A percentile compares a stretch with the other conserved stretches of the same genome.
Conservation (phyloP, 2,797 vertebrate genomes). For the Gymnodraco acuticeps region DNA sequence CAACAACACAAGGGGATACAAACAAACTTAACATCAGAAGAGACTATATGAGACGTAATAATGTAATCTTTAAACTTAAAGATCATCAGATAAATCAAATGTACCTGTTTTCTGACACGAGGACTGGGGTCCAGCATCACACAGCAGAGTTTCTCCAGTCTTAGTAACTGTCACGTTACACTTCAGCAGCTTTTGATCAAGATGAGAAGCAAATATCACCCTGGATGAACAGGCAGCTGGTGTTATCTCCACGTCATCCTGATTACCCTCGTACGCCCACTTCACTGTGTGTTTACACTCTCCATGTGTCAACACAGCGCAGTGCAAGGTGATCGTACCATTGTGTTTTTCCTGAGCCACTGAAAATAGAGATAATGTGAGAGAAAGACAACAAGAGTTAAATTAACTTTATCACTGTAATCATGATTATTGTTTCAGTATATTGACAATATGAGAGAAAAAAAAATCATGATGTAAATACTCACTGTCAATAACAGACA, state of each 20-base stretch:
- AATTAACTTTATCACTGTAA: neutral
- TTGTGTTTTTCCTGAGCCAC: neutral
- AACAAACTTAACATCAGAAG: no score
- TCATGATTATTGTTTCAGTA: neutral
- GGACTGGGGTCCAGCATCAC: no score
- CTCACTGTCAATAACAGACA: constrained; percentile 32
- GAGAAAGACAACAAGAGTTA: neutral
- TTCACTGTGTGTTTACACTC: no score
- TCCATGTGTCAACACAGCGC: no score
- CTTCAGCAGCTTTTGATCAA: neutral
- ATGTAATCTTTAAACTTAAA: no score
- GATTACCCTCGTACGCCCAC: no score
- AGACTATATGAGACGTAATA: no score
- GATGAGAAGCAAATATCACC: neutral
- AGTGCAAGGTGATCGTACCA: neutral
- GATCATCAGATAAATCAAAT: no score
- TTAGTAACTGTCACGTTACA: neutral
- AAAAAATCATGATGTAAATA: constrained; percentile 18
- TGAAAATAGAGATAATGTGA: neutral
- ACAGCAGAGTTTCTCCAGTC: no score
- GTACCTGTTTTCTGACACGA: no score
- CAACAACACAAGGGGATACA: no score
- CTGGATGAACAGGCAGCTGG: fast-evolving
- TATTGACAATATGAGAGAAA: neutral
- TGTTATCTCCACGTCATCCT: neutral